Evolutionary conservation across 1,140 invertebrate genomes (phyloP), one percentile per base, ranked within the genome.

Genomic region (Papilio glaucus): DNA sequence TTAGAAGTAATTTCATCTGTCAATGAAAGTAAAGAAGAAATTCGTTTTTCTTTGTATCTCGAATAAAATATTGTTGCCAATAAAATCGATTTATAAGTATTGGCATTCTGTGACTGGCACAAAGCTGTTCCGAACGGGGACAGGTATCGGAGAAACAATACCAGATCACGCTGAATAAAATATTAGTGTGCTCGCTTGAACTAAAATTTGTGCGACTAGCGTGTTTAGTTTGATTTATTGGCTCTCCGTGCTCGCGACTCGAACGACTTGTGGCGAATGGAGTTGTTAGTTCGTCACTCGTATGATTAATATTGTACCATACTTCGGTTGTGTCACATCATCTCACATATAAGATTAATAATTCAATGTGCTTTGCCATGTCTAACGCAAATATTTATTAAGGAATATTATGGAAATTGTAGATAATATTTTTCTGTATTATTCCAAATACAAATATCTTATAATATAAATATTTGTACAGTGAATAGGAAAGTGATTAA

Each of bases 271-370:
- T 72, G 72, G 62, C 77, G 72, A 79, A 86, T 85, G 77, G 79
- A 85, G 76, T 83, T 85, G 80, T 85, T 83, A 80, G 82, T 84
- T 83, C 83, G 84, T 84, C 82, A 82, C 73, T 79, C 73, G 69
- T 49, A 81, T 85, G 84, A 88, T 87, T 84, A 83, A 86, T 87
- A 79, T 74, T 75, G 53, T 65, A 63, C 41, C 12, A 72, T 72
- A 29, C 71, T 75, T 57, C 62, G 38, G 65, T 75, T 60, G 73
- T 77, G 78, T 81, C 74, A 75, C 74, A 79, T 75, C 75, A 71
- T 76, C 74, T 72, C 65, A 74, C 71, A 73, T 53, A 41, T 37
- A 62, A 76, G 74, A 79, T 80, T 61, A 70, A 82, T 79, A 29
- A 57, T 62, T 74, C 21, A 24, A 39, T 62, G 18, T 39, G 2